These are phyloP conservation scores for Odiellus spinosus DNA, from an alignment of 2,888 invertebrate species.

Conservation along the genomic window DNA sequence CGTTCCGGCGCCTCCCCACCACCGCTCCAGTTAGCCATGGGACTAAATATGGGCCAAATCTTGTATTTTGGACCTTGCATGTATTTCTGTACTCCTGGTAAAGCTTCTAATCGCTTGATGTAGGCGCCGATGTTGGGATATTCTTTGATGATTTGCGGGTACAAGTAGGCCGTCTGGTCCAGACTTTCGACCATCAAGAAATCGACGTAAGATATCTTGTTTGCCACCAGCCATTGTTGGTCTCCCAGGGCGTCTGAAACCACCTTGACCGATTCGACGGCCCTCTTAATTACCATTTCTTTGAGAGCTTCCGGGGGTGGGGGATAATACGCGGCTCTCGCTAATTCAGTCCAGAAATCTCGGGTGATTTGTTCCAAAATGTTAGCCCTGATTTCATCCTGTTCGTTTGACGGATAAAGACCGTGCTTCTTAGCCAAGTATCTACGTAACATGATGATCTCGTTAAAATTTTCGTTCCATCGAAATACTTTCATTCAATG, in stretches of 20 bases:
- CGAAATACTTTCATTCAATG: too few relatives aligned
- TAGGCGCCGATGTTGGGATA: not conserved
- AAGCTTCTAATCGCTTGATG: not conserved
- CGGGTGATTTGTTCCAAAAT: conserved; percentile 22
- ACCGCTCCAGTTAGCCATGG: not conserved
- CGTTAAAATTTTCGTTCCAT: too few relatives aligned
- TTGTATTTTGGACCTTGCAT: not conserved
- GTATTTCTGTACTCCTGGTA: not conserved
- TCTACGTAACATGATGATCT: too few relatives aligned
- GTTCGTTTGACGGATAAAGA: conserved; percentile 12
- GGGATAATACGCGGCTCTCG: not conserved
- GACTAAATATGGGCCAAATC: not conserved
- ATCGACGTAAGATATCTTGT: conserved; percentile 18
- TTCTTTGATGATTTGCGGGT: conserved; percentile 9
- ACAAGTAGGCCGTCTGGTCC: conserved; percentile 12
- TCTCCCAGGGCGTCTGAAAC: conserved; percentile 13
- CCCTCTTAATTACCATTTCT: conserved; percentile 10
- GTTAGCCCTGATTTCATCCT: conserved; percentile 10
- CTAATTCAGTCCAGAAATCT: conserved; percentile 26
- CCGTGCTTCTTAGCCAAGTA: conserved; percentile 18
- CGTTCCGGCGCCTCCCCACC: too few relatives aligned
- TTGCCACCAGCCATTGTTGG: conserved; percentile 15
- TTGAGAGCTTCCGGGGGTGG: conserved; percentile 11
- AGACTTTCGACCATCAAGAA: conserved; percentile 18
- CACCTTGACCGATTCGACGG: conserved; percentile 7